Base-by-base conservation (phyloP, 2,888 invertebrate genomes). In the Synergus itoensis region DNA sequence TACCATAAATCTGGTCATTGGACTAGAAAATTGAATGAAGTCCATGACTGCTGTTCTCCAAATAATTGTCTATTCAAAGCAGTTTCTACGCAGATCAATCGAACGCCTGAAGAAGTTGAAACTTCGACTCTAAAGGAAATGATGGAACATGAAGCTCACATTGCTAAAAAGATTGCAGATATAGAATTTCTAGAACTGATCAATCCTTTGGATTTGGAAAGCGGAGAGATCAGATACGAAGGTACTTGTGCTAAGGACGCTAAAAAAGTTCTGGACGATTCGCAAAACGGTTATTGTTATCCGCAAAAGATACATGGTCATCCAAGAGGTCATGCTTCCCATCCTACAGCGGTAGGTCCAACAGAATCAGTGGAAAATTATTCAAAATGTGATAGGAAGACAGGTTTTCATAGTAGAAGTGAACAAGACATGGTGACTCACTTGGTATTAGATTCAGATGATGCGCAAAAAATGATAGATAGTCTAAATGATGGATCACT, bases 321-420 rank as follows among this genome's bases (percentile, higher is more conserved):
- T 81, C 87, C 90, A 0, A 78, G 90, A 21, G 89, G 88, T 0
- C 90, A 90, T 41, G 89, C 89, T 0, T 88, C 87, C 0, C 5
- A 85, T 69, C 79, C 69, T 3, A 0, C 14, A 0, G 86, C 84
- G 0, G 85, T 82, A 0, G 48, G 69, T n/a, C 0, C 2, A 0
- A 43, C 9, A 0, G 88, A 87, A 0, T 88, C 87, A 0, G 88
- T 86, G 0, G 88, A 90, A 36, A 89, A 87, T 48, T 89, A 90
- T 64, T 89, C 90, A 0, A 28, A 14, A 67, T 2, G n/a, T 0
- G 1, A 82, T 0, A 53, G 57, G 80, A 88, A 88, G 77, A 88
- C 86, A 0, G 90, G 84, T 0, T 90, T 90, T 64, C 41, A 88
- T 0, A 87, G 85, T 0, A 78, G 83, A 5, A 0, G 1, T 0